Base-by-base conservation (phyloP, 2,797 vertebrate genomes). In the Glossophaga mutica region DNA sequence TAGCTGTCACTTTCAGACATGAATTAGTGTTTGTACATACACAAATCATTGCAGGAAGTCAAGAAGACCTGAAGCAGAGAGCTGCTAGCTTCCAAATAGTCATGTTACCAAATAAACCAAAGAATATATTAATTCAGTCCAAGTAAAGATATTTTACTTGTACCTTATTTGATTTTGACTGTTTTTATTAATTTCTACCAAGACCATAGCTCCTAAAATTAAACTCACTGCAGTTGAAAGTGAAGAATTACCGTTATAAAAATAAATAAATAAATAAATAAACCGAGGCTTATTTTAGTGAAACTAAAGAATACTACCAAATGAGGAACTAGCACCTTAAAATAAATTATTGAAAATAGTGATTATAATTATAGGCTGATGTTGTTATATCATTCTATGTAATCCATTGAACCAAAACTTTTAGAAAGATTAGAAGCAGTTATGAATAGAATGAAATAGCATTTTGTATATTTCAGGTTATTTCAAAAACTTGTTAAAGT, bases 1-100 rank as follows among this genome's bases (percentile, higher is more conserved):
- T 90, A 29, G 37, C 73, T 95, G 65, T 94, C 95, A 95, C 52
- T 94, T 96, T 89, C 65, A 90, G 55, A 93, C 62, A 89, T 87
- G 24, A 78, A 95, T 97, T 92, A 86, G 24, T 94, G 92, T 95
- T 93, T 76, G 19, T 15, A 78, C 26, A 48, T 4, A 9, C 32
- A 82, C 86, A 91, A 94, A 93, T 96, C 93, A 93, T 46, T 84
- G 19, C 42, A 55, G 44, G 44, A 62, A 96, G n/a, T 84, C 82
- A 78, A 79, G 85, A 85, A 46, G 19, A 90, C 88, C 2, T 37
- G 59, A 94, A 79, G 57, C 77, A 71, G 26, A 90, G 29, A 81
- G 22, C 7, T 15, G 9, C n/a, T 57, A 3, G 37, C 55, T 55
- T 94, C 18, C 39, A 70, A 81, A 74, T 1, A 87, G 42, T 89